A percentile compares a stretch with the other conserved stretches of the same genome.
Conservation (phyloP, 2,113 vertebrate genomes). For the Myodes glareolus region DNA sequence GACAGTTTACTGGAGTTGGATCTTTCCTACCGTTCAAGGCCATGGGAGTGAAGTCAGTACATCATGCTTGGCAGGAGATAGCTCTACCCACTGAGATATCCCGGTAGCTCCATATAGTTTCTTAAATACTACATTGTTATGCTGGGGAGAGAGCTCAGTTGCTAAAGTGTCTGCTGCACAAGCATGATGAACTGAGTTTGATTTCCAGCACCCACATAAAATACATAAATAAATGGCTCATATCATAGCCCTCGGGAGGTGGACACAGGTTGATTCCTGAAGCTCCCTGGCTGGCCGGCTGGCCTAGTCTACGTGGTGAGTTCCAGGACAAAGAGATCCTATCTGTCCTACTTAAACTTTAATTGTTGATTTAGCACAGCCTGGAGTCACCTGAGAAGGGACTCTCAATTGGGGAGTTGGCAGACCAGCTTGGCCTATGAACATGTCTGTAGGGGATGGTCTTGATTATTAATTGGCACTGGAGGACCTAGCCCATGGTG, state of each 20-base stretch:
- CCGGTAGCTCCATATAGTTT: background rate
- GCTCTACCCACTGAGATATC: too few species aligned
- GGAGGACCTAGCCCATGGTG: background rate
- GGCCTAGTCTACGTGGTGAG: background rate
- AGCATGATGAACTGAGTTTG: background rate
- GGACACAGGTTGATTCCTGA: background rate
- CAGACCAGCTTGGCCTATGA: background rate
- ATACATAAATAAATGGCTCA: background rate
- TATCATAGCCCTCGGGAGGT: background rate
- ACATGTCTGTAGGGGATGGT: background rate
- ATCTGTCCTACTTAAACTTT: background rate
- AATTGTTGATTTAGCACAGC: background rate
- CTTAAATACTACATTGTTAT: background rate
- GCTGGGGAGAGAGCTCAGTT: background rate
- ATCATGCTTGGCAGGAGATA: background rate
- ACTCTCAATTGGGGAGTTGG: background rate
- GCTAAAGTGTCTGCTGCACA: background rate
- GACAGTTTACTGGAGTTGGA: background rate
- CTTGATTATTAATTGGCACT: background rate
- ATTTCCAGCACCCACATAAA: background rate
- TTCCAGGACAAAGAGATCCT: background rate
- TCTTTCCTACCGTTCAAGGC: background rate
- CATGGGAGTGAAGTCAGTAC: background rate
- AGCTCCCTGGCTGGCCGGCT: too few species aligned
- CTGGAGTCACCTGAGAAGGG: background rate